Conservation (phyloP, 2,888 invertebrate species). For the Lasioglossum leucozonium region DNA sequence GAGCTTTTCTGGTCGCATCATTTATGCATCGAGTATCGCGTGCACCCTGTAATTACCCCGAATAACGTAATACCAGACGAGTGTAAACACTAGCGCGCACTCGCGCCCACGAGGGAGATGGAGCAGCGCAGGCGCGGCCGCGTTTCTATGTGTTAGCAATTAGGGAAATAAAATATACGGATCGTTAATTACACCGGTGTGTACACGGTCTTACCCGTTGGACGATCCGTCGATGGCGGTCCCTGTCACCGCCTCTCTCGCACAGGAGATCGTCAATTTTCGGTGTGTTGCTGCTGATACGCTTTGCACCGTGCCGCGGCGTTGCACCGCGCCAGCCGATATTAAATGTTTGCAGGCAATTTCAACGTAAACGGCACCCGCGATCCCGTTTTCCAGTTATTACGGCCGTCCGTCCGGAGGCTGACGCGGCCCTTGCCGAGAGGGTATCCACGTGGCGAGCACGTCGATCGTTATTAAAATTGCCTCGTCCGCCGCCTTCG, state of each 20-base stretch:
- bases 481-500: slow-evolving; percentile 10
- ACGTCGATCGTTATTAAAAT: slow-evolving; percentile 59
- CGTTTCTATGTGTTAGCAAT: slow-evolving; percentile 56
- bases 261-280: slow-evolving; percentile 79
- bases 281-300: slow-evolving; percentile 66
- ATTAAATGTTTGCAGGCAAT: slow-evolving; percentile 82
- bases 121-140: slow-evolving; percentile 19
- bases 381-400: slow-evolving; percentile 76
- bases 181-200: slow-evolving; percentile 57
- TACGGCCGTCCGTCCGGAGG: slow-evolving; percentile 69
- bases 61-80: slow-evolving; percentile 58
- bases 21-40: slow-evolving; percentile 52
- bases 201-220: slow-evolving; percentile 29
- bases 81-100: slow-evolving; percentile 47
- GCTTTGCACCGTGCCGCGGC: slow-evolving; percentile 72
- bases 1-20: slow-evolving; percentile 27
- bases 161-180: slow-evolving; percentile 63
- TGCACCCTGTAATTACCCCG: slow-evolving; percentile 54
- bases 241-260: slow-evolving; percentile 61
- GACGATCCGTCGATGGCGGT: slow-evolving; percentile 52
- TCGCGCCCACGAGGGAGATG: slow-evolving; percentile 41
- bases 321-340: slow-evolving; percentile 72
- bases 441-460: slow-evolving; percentile 24
- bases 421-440: slow-evolving; percentile 44
- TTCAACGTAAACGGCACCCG: slow-evolving; percentile 78